A percentile compares a stretch with the other conserved stretches of the same genome.
phyloP scores from a whole-genome alignment of 2,888 invertebrate species.

The Panzeria rudis region DNA sequence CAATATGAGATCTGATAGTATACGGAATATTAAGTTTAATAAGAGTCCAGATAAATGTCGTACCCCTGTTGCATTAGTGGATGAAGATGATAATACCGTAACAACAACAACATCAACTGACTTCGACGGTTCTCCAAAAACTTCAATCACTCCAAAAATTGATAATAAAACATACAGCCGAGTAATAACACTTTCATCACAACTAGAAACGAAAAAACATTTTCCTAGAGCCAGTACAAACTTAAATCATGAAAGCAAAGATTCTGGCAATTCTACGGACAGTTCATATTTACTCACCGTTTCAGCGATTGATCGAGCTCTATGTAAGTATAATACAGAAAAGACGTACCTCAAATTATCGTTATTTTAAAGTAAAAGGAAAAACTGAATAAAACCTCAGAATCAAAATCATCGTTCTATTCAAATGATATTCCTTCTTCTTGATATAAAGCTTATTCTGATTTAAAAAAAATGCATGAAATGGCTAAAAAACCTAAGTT shows the following conservation, averaged over 20 bases:
- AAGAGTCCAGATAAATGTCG: conserved; percentile 76
- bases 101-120: conserved; percentile 53
- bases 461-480: too few species aligned
- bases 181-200: not conserved
- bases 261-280: conserved; percentile 75
- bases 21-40: conserved; percentile 77
- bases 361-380: too few species aligned
- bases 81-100: conserved; percentile 63
- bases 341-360: too few species aligned
- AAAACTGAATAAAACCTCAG: too few species aligned
- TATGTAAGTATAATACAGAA: conserved; percentile 75
- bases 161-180: conserved; percentile 79
- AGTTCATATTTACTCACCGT: conserved; percentile 80
- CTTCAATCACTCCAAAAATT: conserved; percentile 76
- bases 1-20: conserved; percentile 80
- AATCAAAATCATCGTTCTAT: too few species aligned
- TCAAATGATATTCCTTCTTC: too few species aligned
- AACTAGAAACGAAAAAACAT: not conserved
- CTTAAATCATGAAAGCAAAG: conserved; percentile 76
- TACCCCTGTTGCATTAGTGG: conserved; percentile 75
- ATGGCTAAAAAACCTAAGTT: too few species aligned
- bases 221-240: not conserved
- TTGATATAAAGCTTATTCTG: too few species aligned
- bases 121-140: conserved; percentile 34
- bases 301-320: conserved; percentile 80